A percentile compares a stretch with the other conserved stretches of the same genome.
Conservation (phyloP, 2,797 vertebrate genomes). For the Crax fasciolata region DNA sequence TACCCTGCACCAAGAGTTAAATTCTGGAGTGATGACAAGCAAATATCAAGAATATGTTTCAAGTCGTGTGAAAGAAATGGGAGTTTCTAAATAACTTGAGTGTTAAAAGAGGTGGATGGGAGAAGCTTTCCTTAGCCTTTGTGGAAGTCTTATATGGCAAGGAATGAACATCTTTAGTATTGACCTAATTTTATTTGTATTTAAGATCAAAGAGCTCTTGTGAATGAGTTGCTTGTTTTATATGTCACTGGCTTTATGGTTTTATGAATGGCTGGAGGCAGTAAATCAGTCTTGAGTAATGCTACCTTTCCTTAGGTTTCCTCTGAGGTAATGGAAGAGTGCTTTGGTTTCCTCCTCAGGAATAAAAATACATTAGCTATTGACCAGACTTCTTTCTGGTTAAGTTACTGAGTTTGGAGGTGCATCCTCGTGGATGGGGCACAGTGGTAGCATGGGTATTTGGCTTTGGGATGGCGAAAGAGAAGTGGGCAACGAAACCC, state of each 20-base stretch:
- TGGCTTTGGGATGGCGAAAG: not conserved
- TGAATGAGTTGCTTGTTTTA: slow-evolving; percentile 65
- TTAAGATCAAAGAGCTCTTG: slow-evolving; percentile 58
- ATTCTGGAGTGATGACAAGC: not conserved
- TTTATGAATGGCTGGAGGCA: slow-evolving; percentile 56
- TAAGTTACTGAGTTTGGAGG: not conserved
- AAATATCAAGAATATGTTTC: slow-evolving; percentile 44
- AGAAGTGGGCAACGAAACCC: not conserved
- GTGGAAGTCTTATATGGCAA: slow-evolving; percentile 38
- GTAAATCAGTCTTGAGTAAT: slow-evolving; percentile 46
- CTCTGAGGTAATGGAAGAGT: slow-evolving; percentile 46
- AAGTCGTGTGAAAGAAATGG: slow-evolving; percentile 61
- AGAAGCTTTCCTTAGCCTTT: slow-evolving; percentile 28
- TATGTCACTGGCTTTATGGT: slow-evolving; percentile 36
- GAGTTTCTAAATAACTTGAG: slow-evolving; percentile 49
- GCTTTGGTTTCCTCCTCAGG: slow-evolving; percentile 24
- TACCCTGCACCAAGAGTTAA: not conserved
- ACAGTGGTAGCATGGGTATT: not conserved
- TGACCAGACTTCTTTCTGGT: not conserved
- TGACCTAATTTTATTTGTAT: slow-evolving; percentile 68
- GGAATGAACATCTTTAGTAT: slow-evolving; percentile 69
- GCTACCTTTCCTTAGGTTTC: slow-evolving; percentile 53
- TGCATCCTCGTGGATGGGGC: not conserved
- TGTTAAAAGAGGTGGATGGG: slow-evolving; percentile 35
- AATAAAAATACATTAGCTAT: not conserved